Percentiles rank a stretch among this genome's conserved stretches.
Evolutionary conservation across 2,113 vertebrate genomes (phyloP).

Genomic region (Trichomycterus rosablanca): DNA sequence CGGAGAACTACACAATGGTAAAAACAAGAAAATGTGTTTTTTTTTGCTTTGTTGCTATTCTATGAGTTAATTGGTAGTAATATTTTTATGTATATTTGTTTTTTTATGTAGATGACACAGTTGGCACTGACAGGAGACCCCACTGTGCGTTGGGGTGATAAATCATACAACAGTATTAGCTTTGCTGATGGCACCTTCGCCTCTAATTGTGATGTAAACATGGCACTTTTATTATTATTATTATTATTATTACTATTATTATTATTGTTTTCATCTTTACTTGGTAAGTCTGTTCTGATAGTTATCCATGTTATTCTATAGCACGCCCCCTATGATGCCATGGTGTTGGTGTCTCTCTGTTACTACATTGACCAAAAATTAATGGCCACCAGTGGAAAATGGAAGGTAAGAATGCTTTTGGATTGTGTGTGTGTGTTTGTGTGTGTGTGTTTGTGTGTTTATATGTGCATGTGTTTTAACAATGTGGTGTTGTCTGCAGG

Average conservation of each 20-base stretch:
- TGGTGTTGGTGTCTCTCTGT: conserved; percentile 78
- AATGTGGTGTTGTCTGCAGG: conserved; percentile 58
- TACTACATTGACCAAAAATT: conserved; percentile 76
- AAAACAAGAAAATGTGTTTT: too few relatives aligned
- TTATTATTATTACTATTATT: neutral
- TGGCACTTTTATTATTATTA: neutral
- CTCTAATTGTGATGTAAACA: conserved; percentile 81
- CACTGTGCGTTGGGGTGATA: conserved; percentile 90
- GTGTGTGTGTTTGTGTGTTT: neutral
- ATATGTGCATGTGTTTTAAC: neutral
- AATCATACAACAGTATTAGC: conserved; percentile 81
- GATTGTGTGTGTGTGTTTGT: neutral
- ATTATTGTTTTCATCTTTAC: neutral
- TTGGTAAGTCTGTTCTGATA: neutral
- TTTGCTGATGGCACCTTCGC: conserved; percentile 81
- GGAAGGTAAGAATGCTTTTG: conserved; percentile 76
- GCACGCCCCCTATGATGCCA: conserved; percentile 90
- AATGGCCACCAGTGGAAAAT: conserved; percentile 75
- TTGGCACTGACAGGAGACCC: conserved; percentile 75
- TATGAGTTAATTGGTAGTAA: neutral
- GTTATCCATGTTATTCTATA: conserved; percentile 49
- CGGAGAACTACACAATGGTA: conserved; percentile 74
- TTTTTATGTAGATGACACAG: conserved; percentile 62
- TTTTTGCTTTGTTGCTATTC: too few relatives aligned
- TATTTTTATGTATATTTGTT: conserved; percentile 8